A percentile compares a stretch with the other conserved stretches of the same genome.
These are phyloP conservation scores for Melipona bicolor DNA, from an alignment of 2,888 invertebrate genomes.

Conservation along the genomic window DNA sequence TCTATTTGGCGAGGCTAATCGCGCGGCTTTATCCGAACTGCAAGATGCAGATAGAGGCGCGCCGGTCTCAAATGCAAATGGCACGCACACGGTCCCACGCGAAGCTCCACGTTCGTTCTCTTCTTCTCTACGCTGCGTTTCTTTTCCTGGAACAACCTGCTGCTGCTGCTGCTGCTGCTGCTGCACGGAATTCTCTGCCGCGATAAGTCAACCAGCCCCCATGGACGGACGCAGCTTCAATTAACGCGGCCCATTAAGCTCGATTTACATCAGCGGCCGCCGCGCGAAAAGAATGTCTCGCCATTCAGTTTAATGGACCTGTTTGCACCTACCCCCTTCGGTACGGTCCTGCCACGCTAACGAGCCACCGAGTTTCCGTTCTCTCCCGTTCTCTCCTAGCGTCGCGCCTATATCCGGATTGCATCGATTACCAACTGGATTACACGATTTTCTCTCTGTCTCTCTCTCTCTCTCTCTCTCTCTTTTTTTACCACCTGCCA, in stretches of 20 bases:
- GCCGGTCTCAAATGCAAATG: slow-evolving; percentile 37
- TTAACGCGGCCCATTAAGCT: slow-evolving; percentile 73
- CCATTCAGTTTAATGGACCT: slow-evolving; percentile 72
- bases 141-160: slow-evolving; percentile 54
- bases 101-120: background rate
- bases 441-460: background rate
- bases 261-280: slow-evolving; percentile 70
- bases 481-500: too few relatives aligned
- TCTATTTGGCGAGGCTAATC: background rate
- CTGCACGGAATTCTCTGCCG: slow-evolving; percentile 63
- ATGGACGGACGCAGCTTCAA: slow-evolving; percentile 66
- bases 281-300: slow-evolving; percentile 71
- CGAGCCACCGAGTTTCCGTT: slow-evolving; percentile 48
- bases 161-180: too few relatives aligned
- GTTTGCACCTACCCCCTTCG: slow-evolving; percentile 71
- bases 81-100: slow-evolving; percentile 6
- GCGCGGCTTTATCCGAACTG: slow-evolving; percentile 8
- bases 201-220: slow-evolving; percentile 67
- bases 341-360: slow-evolving; percentile 59
- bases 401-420: slow-evolving; percentile 26
- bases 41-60: background rate
- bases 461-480: too few relatives aligned
- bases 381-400: slow-evolving; percentile 16
- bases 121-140: slow-evolving; percentile 36
- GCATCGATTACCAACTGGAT: slow-evolving; percentile 45